Base-by-base conservation (phyloP, 2,113 vertebrate genomes). In the Perccottus glenii region DNA sequence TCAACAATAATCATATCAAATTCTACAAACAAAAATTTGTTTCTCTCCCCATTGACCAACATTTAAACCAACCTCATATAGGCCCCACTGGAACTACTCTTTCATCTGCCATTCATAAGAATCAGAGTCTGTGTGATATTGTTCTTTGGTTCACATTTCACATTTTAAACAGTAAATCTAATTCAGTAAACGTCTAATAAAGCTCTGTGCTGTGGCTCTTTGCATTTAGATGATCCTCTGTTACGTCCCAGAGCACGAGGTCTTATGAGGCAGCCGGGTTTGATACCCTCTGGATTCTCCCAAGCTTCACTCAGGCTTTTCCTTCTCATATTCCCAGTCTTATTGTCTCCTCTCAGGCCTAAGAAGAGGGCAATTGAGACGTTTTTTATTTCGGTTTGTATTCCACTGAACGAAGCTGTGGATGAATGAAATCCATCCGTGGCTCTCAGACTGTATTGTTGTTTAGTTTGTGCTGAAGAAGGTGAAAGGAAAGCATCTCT, bases 341-440 rank as follows among this genome's bases (percentile, higher is more conserved):
- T 66, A 60, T 32, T 65, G 35, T 6, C 12, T 50, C 9, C 33
- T 72, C 71, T 80, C 56, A 63, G 78, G 56, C 63, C 68, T 67
- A 35, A 51, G 67, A 55, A 60, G 64, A 70, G 70, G 55, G 62
- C 56, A 71, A 51, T 82, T 73, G 74, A 79, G 67, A 81, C 52
- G 60, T 67, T 62, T 73, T 81, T 73, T 76, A 77, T 81, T 63
- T 76, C n/a, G 58, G 74, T 81, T 81, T 53, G 67, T 71, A 67
- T 78, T 80, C 53, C 53, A 70, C 75, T 80, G 60, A 38, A 81
- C 74, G 63, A 51, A 67, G 61, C 75, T 49, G 52, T 61, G 77
- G 77, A 82, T 81, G 70, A 82, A 82, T 83, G 53, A 83, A 83
- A 80, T 70, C 78, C 74, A 70, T 75, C 65, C 45, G 46, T 70